These are phyloP conservation scores for human (Homo sapiens) DNA, from an alignment of 2,113 vertebrate genomes.

Conservation along the genomic window GRCh38 chr15:46457001-46457500, in stretches of 20 bases:
- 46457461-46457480: not conserved
- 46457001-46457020: not conserved
- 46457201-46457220: rapidly evolving
- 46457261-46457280: not conserved
- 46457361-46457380: not conserved
- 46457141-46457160: not conserved
- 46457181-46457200: not conserved
- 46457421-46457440: not conserved
- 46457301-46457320: not conserved
- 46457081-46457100: not conserved
- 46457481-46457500: not conserved
- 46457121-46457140: not conserved
- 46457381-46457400: not conserved
- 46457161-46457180: not conserved
- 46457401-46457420: not conserved
- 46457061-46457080: not conserved
- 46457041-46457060: not conserved
- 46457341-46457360: not conserved
- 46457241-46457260: not conserved
- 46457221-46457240: rapidly evolving
- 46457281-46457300: not conserved
- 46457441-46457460: not conserved
- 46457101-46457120: not conserved
- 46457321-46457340: not conserved
- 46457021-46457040: not conserved